Percentiles rank a stretch among this genome's conserved stretches.
phyloP scores from a whole-genome alignment of 2,113 vertebrate genomes.

The Vulpes lagopus region DNA sequence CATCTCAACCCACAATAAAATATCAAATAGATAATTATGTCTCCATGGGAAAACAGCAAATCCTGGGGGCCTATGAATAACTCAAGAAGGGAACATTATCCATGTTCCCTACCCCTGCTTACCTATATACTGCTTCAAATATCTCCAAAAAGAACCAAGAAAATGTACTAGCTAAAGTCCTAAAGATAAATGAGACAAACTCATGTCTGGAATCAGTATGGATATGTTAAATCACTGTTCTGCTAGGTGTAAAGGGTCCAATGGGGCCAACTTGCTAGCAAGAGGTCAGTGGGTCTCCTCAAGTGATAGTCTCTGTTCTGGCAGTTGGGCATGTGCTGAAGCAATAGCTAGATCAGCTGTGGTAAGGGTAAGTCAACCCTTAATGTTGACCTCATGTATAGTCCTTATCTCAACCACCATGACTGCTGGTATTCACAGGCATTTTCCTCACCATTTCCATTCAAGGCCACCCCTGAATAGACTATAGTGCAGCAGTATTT shows the following conservation, averaged over 20 bases:
- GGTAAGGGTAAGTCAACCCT: neutral
- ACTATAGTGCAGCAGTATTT: neutral
- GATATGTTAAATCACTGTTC: neutral
- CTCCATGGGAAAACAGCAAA: neutral
- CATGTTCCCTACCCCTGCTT: neutral
- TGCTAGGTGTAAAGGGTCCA: neutral
- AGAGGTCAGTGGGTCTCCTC: neutral
- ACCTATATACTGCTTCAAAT: neutral
- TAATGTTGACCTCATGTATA: too few relatives aligned
- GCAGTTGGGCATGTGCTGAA: neutral
- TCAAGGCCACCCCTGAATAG: neutral
- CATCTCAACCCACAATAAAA: neutral
- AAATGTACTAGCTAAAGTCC: neutral
- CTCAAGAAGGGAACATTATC: neutral
- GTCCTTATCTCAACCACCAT: neutral
- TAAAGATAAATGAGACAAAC: neutral
- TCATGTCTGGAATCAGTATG: neutral
- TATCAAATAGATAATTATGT: neutral
- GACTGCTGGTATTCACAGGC: neutral
- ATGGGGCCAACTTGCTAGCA: neutral
- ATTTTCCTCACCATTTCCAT: neutral
- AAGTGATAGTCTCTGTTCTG: neutral
- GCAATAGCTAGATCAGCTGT: neutral
- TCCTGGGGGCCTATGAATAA: neutral
- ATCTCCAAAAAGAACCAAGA: constrained; percentile 13